Evolutionary conservation across 2,797 vertebrate species (phyloP).

Genomic region (Sus cebifrons): DNA sequence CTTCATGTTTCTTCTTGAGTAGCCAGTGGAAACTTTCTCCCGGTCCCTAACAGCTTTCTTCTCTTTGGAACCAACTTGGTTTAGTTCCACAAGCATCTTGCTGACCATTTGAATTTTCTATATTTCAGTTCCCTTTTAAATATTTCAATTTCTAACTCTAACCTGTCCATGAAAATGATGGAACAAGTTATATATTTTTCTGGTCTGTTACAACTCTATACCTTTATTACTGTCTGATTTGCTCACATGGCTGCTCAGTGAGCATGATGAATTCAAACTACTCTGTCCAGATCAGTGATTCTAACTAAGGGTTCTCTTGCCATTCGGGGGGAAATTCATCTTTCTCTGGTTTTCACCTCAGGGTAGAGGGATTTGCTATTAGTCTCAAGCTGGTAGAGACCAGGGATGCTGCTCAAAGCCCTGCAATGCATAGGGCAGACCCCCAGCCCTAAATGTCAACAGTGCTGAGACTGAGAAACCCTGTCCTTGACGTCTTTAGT

Average conservation of each 20-base stretch:
- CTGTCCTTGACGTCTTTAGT: neutral
- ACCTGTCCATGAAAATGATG: neutral
- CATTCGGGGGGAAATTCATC: neutral
- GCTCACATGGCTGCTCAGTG: neutral
- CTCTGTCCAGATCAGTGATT: neutral
- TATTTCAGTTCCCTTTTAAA: neutral
- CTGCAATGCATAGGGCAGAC: too few species aligned
- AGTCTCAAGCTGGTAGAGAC: neutral
- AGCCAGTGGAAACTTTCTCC: neutral
- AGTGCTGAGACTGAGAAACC: neutral
- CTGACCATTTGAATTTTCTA: neutral
- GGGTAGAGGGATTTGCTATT: fast-evolving
- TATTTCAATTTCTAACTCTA: neutral
- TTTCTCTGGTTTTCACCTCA: neutral
- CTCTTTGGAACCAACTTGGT: neutral
- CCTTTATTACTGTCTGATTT: neutral
- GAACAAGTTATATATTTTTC: neutral
- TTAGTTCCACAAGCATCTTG: neutral
- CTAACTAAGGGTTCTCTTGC: neutral
- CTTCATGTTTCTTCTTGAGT: neutral
- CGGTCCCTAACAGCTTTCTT: neutral
- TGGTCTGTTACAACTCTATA: neutral
- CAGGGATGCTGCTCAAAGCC: neutral
- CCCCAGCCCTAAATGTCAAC: neutral
- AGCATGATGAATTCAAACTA: neutral